These are phyloP conservation scores for Drosophila robusta DNA, from an alignment of 2,888 invertebrate genomes.

Conservation along the genomic window DNA sequence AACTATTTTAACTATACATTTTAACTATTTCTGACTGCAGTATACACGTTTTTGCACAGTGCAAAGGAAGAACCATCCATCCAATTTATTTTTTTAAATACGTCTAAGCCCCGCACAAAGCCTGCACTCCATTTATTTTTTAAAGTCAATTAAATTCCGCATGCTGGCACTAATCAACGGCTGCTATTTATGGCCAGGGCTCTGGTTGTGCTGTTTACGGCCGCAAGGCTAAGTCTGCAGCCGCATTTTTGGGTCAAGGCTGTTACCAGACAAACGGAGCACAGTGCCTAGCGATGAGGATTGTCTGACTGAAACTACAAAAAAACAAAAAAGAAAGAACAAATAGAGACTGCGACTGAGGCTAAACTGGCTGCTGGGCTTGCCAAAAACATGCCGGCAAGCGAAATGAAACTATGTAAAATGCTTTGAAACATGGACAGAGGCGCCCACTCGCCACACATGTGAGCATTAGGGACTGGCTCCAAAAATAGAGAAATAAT, in stretches of 20 bases:
- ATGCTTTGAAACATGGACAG: constrained; percentile 29
- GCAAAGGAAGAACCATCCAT: not conserved
- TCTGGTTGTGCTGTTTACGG: constrained; percentile 5
- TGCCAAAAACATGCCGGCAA: constrained; percentile 43
- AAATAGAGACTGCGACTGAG: not conserved
- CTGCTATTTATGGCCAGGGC: constrained; percentile 51
- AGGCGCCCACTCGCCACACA: constrained; percentile 5
- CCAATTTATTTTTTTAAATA: not conserved
- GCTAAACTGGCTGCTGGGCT: constrained; percentile 5
- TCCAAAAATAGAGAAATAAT: constrained; percentile 43
- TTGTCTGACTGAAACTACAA: constrained; percentile 39
- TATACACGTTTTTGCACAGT: not conserved
- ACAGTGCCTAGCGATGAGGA: constrained; percentile 1
- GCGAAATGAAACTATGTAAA: constrained; percentile 56
- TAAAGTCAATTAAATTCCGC: constrained; percentile 54
- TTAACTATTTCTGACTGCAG: not conserved
- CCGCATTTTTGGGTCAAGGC: constrained; percentile 60
- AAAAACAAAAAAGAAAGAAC: not conserved
- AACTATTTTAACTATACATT: too few species aligned
- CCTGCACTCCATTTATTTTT: constrained; percentile 26
- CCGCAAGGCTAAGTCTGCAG: constrained; percentile 30
- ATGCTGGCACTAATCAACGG: constrained; percentile 57
- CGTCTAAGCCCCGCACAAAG: not conserved
- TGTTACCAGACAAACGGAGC: constrained; percentile 11
- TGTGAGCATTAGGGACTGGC: constrained; percentile 40